phyloP scores from a whole-genome alignment of 2,113 vertebrate species.

The Sisor rabdophorus region DNA sequence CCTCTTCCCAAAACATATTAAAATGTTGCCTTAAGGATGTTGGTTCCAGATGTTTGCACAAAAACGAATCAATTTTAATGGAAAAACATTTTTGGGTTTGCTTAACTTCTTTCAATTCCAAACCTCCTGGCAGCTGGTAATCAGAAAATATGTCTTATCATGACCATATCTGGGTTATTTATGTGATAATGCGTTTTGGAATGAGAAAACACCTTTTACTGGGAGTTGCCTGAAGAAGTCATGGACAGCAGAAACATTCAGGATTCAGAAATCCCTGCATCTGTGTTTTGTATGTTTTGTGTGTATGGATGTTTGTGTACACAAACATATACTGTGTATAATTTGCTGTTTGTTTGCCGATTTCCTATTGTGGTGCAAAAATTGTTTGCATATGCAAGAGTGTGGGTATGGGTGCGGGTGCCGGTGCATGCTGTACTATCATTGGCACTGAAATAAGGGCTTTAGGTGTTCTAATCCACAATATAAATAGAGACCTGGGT shows the following conservation, averaged over 20 bases:
- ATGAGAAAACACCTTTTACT: conserved; percentile 1
- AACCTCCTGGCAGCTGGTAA: not conserved
- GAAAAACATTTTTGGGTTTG: not conserved
- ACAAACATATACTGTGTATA: too few relatives aligned
- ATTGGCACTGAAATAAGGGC: conserved; percentile 56
- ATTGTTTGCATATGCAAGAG: not conserved
- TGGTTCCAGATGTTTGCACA: not conserved
- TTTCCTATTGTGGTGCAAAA: too few relatives aligned
- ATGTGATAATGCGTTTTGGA: not conserved
- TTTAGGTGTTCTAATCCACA: conserved; percentile 65
- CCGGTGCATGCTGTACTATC: conserved; percentile 36
- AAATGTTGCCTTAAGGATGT: too few relatives aligned
- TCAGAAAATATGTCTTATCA: conserved; percentile 7
- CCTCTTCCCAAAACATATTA: too few relatives aligned
- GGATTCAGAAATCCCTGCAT: not conserved
- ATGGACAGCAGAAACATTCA: not conserved
- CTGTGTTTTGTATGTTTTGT: not conserved
- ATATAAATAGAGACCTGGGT: conserved; percentile 64
- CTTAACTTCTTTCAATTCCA: not conserved
- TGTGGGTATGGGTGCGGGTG: conserved; percentile 30
- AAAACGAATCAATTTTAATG: not conserved
- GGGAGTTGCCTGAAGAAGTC: not conserved
- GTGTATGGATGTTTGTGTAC: not conserved
- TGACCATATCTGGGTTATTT: not conserved
- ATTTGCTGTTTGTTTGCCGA: too few relatives aligned